Percentiles rank a stretch among this genome's conserved stretches.
Evolutionary conservation across 2,113 vertebrate genomes (phyloP).

Genomic region (Brachirus orientalis): DNA sequence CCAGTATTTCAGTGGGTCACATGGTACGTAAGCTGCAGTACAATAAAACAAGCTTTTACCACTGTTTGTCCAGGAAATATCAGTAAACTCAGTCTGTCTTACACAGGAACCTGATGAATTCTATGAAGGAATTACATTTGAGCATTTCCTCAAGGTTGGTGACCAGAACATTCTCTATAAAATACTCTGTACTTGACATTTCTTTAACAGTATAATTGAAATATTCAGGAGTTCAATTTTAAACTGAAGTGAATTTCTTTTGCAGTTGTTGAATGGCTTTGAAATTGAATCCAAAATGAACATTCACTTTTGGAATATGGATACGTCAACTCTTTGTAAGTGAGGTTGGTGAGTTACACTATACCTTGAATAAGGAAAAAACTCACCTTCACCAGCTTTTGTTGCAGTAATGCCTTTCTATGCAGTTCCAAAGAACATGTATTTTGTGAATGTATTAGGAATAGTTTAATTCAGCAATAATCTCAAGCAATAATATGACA

Average conservation of each 20-base stretch:
- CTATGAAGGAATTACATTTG: constrained; percentile 96
- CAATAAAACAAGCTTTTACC: background rate
- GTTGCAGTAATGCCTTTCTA: too few species aligned
- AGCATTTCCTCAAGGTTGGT: constrained; percentile 94
- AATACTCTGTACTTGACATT: background rate
- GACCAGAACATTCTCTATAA: background rate
- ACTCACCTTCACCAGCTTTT: background rate
- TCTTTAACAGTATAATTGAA: background rate
- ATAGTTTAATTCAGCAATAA: constrained; percentile 39
- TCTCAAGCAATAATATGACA: constrained; percentile 53
- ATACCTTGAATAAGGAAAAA: too few species aligned
- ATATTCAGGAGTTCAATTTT: background rate
- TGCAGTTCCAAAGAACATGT: constrained; percentile 55
- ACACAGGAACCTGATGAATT: constrained; percentile 91
- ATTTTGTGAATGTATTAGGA: background rate
- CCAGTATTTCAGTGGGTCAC: constrained; percentile 90
- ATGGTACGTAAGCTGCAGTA: constrained; percentile 82
- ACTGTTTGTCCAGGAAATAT: background rate
- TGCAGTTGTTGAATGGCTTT: constrained; percentile 91
- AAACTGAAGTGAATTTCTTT: constrained; percentile 23
- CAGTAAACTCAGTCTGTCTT: background rate
- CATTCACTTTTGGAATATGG: constrained; percentile 91
- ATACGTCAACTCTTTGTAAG: constrained; percentile 87
- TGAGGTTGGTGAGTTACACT: constrained; percentile 67
- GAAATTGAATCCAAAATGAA: constrained; percentile 96